These are phyloP conservation scores for Andrena chrysosceles DNA, from an alignment of 2,888 invertebrate genomes.

Conservation along the genomic window DNA sequence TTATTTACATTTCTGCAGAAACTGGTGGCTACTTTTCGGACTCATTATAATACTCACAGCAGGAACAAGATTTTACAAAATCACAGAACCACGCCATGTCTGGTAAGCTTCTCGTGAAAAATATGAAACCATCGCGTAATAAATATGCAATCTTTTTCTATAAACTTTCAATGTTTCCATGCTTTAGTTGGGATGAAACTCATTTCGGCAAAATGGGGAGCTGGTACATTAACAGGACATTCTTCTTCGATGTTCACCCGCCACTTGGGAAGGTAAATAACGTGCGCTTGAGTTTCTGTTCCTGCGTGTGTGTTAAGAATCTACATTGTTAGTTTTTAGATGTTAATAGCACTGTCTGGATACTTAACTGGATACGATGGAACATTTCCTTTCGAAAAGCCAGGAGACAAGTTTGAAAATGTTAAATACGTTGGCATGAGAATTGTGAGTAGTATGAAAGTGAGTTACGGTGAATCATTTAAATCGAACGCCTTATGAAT, in stretches of 20 bases:
- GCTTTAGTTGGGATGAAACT: constrained; percentile 97
- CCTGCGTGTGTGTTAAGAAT: background rate
- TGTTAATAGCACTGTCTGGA: constrained; percentile 97
- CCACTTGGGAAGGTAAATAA: constrained; percentile 95
- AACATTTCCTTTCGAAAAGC: constrained; percentile 97
- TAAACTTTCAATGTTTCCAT: constrained; percentile 75
- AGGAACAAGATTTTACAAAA: constrained; percentile 94
- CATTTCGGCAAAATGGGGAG: constrained; percentile 99
- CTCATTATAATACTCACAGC: constrained; percentile 89
- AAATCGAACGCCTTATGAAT: constrained; percentile 19
- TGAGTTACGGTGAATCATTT: background rate
- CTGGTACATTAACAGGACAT: constrained; percentile 98
- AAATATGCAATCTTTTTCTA: background rate
- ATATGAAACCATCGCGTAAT: background rate
- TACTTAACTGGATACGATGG: constrained; percentile 97
- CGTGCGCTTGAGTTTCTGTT: constrained; percentile 2
- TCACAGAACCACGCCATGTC: constrained; percentile 96
- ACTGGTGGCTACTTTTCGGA: constrained; percentile 90
- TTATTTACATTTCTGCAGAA: constrained; percentile 76
- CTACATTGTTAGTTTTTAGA: constrained; percentile 87
- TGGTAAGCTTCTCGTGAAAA: constrained; percentile 88
- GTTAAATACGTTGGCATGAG: constrained; percentile 97
- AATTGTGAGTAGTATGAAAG: constrained; percentile 88
- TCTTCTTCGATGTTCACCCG: constrained; percentile 99
- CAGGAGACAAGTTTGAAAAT: constrained; percentile 97